Base-by-base conservation (phyloP, 2,888 invertebrate species). In the Ornithoptera priamus region DNA sequence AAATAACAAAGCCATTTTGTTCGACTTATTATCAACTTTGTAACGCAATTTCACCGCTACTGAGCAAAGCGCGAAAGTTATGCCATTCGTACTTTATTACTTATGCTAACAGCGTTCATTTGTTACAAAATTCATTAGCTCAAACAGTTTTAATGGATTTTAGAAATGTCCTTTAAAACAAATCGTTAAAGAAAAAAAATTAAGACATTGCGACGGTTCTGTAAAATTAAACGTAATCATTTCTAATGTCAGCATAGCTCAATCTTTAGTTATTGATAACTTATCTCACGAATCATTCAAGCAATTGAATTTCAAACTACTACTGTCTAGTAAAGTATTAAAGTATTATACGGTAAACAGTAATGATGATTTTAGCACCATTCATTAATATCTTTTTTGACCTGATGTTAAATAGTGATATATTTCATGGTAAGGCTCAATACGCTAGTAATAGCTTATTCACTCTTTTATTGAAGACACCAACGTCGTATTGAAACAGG, bases 1-100 rank as follows among this genome's bases (percentile, higher is more conserved):
- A 20, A 20, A 24, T n/a, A 65, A 57, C 18, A 65, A 58, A 65
- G 65, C 65, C 42, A 58, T 58, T 65, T 24, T 58, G 58, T 58
- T 65, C 42, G 58, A 58, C 42, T 46, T 65, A 65, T 65, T 65
- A 39, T 18, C n/a, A 65, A 65, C 65, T 65, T 65, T 65, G 42
- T 65, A 58, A 65, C 57, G 58, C 42, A 65, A 57, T 65, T 65
- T 42, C 58, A 65, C 58, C 42, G 42, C 18, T 58, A 58, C 42
- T 8, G 24, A 65, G 58, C 20, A 58, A 65, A 65, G 58, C 10
- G 24, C 24, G 22, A 58, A 58, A 58, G 64, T 64, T 62, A 62
- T 50, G 20, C 22, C 58, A 58, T 58, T 46, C 22, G 42, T 65
- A 58, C 36, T 57, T 57, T 57, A 57, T 57, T 57, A 57, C 57